Evolutionary conservation across 2,888 invertebrate genomes (phyloP), one percentile per base, ranked within the genome.

Genomic region (Siphonodentalium dalli): DNA sequence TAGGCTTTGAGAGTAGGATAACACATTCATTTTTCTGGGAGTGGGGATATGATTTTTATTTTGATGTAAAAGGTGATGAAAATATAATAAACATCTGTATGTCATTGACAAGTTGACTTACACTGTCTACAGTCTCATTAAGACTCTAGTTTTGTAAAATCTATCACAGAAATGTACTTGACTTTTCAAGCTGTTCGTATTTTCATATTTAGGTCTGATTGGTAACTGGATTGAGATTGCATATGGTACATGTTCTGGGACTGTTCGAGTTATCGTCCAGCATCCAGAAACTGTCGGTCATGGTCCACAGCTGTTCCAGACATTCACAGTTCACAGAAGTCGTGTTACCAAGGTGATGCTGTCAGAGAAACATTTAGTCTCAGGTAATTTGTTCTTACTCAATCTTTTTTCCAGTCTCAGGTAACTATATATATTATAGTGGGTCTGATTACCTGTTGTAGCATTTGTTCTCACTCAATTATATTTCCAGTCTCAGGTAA

Each of bases 171-270:
- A 1, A 2, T 1, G 3, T 1, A 33, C 3, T 33, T 33, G 13
- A 15, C 2, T 33, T 33, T 33, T n/a, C n/a, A n/a, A n/a, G n/a
- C n/a, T n/a, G n/a, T n/a, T n/a, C n/a, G n/a, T 41, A 7, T 28
- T 6, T 3, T 31, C n/a, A 4, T 29, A 43, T 52, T 4, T 78
- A 93, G 95, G 92, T 86, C 85, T 95, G 54, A 94, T 94, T 83
- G 97, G 97, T 38, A 98, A 98, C 83, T 98, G 98, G 97, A 96
- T 99, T 74, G 99, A 99, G 84, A 98, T 99, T 72, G 99, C 98
- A 0, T 99, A 99, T 81, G 99, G 98, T 3, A 99, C 98, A 0
- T 89, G 91, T 65, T 92, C 81, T 18, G 98, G 98, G 2, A 92
- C 92, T 0, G 97, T 99, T 18, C 87, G 97, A 27, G 95, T 99